phyloP scores from a whole-genome alignment of 2,888 invertebrate species.

The Diarsia mendica region DNA sequence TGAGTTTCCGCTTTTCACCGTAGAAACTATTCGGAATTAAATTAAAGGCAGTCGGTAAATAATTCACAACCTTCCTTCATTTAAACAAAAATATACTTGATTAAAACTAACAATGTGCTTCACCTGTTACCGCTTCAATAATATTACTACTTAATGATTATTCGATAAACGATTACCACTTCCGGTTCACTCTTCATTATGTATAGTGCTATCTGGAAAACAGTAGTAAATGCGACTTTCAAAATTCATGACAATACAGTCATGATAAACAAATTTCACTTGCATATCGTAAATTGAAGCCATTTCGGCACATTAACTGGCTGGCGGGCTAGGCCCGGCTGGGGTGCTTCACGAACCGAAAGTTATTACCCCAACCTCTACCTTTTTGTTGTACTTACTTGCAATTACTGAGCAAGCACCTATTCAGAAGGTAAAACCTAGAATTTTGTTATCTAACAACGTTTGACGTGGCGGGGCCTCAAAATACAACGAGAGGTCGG shows the following conservation, averaged over 20 bases:
- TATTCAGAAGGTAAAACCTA: constrained; percentile 69
- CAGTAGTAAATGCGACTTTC: constrained; percentile 11
- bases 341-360: constrained; percentile 6
- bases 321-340: too few species aligned
- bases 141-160: constrained; percentile 45
- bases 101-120: constrained; percentile 32
- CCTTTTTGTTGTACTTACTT: constrained; percentile 27
- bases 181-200: constrained; percentile 38
- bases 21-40: constrained; percentile 32
- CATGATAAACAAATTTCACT: constrained; percentile 31
- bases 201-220: constrained; percentile 35
- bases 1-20: constrained; percentile 24
- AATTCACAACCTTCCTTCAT: constrained; percentile 24
- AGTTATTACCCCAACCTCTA: not conserved
- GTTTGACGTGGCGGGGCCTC: constrained; percentile 72
- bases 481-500: constrained; percentile 75
- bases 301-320: constrained; percentile 14
- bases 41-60: constrained; percentile 28
- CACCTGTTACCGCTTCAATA: constrained; percentile 33
- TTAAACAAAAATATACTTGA: constrained; percentile 37
- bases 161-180: constrained; percentile 49
- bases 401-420: constrained; percentile 29
- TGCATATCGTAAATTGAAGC: constrained; percentile 28
- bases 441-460: constrained; percentile 77
- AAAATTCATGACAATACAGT: constrained; percentile 29